Evolutionary conservation across 1,140 invertebrate genomes (phyloP).

Genomic region (Caenorhabditis latens): DNA sequence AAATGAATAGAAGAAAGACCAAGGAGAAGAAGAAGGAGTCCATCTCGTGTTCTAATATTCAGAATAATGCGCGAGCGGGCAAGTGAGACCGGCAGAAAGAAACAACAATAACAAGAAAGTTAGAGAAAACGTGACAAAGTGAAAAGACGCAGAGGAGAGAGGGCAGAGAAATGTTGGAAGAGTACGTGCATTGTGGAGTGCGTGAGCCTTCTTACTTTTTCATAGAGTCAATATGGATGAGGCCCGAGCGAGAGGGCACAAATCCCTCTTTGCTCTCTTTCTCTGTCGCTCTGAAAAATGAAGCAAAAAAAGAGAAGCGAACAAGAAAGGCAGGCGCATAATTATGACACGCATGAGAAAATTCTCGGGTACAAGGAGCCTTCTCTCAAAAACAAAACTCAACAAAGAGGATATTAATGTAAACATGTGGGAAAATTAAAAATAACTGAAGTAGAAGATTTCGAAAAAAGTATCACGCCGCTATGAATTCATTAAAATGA

Average conservation of each 20-base stretch:
- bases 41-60: no score
- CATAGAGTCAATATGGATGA: conserved; percentile 5
- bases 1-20: background rate
- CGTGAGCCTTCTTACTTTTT: background rate
- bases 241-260: background rate
- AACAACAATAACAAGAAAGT: conserved; percentile 31
- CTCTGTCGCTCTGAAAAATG: background rate
- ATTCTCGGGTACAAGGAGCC: background rate
- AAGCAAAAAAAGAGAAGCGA: background rate
- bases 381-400: no score
- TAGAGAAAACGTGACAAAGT: background rate
- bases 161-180: background rate
- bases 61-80: background rate
- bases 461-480: no score
- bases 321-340: background rate
- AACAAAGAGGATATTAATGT: no score
- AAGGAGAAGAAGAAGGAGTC: background rate
- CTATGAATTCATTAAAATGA: no score
- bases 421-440: no score
- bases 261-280: background rate
- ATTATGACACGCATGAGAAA: background rate
- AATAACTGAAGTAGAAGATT: no score
- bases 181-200: background rate
- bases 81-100: background rate
- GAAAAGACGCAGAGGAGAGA: background rate